A percentile compares a stretch with the other conserved stretches of the same genome.
These are phyloP conservation scores for Trachymyrmex septentrionalis DNA, from an alignment of 1,140 invertebrate genomes.

Conservation along the genomic window DNA sequence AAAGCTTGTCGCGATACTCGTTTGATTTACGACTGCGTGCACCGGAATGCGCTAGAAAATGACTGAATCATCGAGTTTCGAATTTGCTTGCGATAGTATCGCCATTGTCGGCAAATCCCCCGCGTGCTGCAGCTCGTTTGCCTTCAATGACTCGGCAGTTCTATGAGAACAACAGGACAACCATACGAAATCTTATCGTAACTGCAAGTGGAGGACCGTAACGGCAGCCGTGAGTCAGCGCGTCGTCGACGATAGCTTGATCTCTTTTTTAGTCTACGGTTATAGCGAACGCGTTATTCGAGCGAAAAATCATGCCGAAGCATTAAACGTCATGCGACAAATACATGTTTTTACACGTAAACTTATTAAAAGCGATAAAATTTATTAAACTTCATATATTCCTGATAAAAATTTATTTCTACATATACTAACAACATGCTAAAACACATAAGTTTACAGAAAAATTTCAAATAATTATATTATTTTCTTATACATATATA, in stretches of 20 bases:
- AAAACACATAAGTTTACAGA: background rate
- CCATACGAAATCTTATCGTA: constrained; percentile 62
- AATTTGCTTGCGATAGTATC: constrained; percentile 59
- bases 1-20: constrained; percentile 61
- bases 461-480: constrained; percentile 6
- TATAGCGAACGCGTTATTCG: constrained; percentile 15
- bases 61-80: constrained; percentile 64
- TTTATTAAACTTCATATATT: constrained; percentile 14
- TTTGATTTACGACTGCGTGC: constrained; percentile 56
- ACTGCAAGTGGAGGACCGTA: constrained; percentile 53
- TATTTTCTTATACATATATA: background rate
- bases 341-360: background rate
- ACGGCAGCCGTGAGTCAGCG: constrained; percentile 57
- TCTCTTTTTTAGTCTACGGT: constrained; percentile 50
- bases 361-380: background rate
- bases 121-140: constrained; percentile 56
- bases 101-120: constrained; percentile 58
- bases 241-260: constrained; percentile 45
- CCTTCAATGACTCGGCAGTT: constrained; percentile 62
- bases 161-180: constrained; percentile 59
- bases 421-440: background rate
- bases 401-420: too few species aligned
- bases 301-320: constrained; percentile 11
- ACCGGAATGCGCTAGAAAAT: constrained; percentile 57
- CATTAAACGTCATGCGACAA: background rate